Base-by-base conservation (phyloP, 2,888 invertebrate species). In the Tachina lurida region DNA sequence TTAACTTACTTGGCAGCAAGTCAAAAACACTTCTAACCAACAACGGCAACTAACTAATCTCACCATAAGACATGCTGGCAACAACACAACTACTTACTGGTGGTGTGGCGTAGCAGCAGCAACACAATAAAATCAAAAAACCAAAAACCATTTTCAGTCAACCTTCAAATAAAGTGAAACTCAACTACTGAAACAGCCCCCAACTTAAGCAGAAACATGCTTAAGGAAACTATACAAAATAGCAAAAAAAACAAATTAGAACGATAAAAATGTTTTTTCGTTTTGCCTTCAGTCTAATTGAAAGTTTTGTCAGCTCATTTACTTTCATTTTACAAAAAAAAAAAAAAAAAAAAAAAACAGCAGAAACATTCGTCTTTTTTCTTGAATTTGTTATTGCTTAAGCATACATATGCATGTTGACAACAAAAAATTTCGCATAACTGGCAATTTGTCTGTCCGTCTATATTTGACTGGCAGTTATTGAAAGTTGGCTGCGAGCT, bases 1-100 rank as follows among this genome's bases (percentile, higher is more conserved):
- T 85, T 85, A 85, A 85, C 85, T 85, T 82, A 78, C 52, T 85
- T 85, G 85, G 85, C 85, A 85, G 81, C 82, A 43, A 78, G 82
- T 85, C 85, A 85, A 82, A 82, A 85, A 78, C 85, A 85, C 76
- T 85, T 65, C 81, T 82, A 85, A 85, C 82, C 82, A 78, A 78
- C 74, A 82, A 60, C 68, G 71, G 65, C 10, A 81, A 78, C 31
- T 31, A 31, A 82, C 47, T 70, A 85, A 70, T 70, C 63, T 74
- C 82, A 82, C 68, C 82, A 82, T 70, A 74, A 70, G 22, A 56
- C 78, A 60, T 54, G 58, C 60, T 68, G 67, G 47, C 39, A 60
- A 12, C 10, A 39, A 43, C 49, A 31, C 31, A 7, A 1, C 7
- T 31, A 7, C 47, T 15, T 49, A 15, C 49, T 15, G 41, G 39